These are phyloP conservation scores for Epizoanthus rinbou DNA, from an alignment of 92 coral and sea anemone species.

Conservation along the genomic window DNA sequence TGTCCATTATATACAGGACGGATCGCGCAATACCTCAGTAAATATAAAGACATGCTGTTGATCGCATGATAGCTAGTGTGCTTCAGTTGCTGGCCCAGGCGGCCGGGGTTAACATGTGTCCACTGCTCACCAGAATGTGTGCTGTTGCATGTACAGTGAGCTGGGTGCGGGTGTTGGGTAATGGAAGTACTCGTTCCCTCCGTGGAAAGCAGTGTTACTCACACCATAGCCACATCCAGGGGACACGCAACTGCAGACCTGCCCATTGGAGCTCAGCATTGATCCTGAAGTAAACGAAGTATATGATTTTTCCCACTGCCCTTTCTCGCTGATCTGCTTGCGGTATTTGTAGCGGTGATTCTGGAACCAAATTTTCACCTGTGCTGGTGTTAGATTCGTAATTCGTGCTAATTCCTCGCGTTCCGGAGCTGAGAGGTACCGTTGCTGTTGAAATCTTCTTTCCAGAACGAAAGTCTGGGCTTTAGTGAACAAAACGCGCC, in stretches of 20 bases:
- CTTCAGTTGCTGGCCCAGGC: too few species aligned
- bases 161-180: constrained; percentile 66
- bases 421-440: constrained; percentile 97
- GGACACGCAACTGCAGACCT: constrained; percentile 82
- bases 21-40: not conserved
- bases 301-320: constrained; percentile 90
- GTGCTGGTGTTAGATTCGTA: constrained; percentile 94
- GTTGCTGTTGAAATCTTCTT: constrained; percentile 91
- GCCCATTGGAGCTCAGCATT: constrained; percentile 77
- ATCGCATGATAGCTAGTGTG: not conserved
- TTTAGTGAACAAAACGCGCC: constrained; percentile 94
- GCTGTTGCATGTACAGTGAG: constrained; percentile 71
- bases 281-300: constrained; percentile 68
- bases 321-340: constrained; percentile 95
- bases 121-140: constrained; percentile 69
- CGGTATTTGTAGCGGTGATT: constrained; percentile 98
- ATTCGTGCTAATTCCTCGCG: constrained; percentile 97
- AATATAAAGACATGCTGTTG: constrained; percentile 8
- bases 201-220: constrained; percentile 65
- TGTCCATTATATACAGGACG: constrained; percentile 8
- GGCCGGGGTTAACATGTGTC: not conserved
- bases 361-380: constrained; percentile 99
- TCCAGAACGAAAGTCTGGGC: constrained; percentile 98
- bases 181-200: constrained; percentile 74
- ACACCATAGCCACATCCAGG: constrained; percentile 76